Conservation (phyloP, 2,797 vertebrate species). For the Phalloptychus januarius region DNA sequence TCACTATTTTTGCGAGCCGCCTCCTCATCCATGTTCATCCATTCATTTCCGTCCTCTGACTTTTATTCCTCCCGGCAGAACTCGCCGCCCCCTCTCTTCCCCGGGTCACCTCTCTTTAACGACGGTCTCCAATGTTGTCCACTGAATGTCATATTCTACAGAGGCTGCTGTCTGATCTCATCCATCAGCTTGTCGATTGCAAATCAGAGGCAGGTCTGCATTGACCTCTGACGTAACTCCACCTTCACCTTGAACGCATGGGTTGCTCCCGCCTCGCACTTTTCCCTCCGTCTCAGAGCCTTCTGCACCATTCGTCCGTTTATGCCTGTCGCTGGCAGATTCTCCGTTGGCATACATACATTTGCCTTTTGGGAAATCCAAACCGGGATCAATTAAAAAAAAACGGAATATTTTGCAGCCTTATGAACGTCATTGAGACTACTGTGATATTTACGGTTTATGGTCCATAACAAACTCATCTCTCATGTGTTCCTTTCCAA, state of each 20-base stretch:
- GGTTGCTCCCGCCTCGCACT: background rate
- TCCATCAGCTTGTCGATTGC: constrained; percentile 10
- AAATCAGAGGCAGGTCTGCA: background rate
- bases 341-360: background rate
- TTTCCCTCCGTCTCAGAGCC: background rate
- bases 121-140: background rate
- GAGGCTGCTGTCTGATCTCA: constrained; percentile 4
- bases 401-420: background rate
- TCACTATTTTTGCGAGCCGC: background rate
- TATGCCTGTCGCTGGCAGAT: background rate
- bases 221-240: background rate
- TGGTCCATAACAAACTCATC: background rate
- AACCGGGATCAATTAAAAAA: background rate
- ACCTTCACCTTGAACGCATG: constrained; percentile 2
- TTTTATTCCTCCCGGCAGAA: background rate
- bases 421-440: background rate
- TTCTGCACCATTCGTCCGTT: background rate
- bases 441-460: background rate
- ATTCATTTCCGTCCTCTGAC: background rate
- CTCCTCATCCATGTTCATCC: background rate
- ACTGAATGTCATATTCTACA: background rate
- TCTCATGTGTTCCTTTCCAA: background rate
- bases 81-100: background rate
- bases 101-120: background rate
- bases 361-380: background rate